These are phyloP conservation scores for Falco punctatus DNA, from an alignment of 2,113 vertebrate genomes.

Conservation along the genomic window DNA sequence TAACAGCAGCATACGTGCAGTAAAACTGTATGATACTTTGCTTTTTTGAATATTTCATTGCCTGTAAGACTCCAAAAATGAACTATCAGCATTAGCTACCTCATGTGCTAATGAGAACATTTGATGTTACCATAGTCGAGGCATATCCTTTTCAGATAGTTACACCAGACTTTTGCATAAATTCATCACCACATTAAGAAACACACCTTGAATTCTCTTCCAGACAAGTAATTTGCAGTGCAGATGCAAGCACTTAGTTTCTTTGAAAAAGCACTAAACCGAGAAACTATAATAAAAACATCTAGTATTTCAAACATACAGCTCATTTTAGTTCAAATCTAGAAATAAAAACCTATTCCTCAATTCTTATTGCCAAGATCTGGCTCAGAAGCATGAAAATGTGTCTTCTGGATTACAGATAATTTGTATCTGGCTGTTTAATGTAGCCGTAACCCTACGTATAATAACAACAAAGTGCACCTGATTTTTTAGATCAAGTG, in stretches of 20 bases:
- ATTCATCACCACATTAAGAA: not conserved
- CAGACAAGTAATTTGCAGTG: not conserved
- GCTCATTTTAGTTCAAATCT: not conserved
- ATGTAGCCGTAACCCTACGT: not conserved
- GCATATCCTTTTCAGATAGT: not conserved
- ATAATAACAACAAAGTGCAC: not conserved
- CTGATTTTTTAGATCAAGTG: not conserved
- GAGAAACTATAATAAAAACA: not conserved
- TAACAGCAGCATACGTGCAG: not conserved
- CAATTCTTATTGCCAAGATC: not conserved
- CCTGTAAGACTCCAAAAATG: not conserved
- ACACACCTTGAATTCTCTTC: not conserved
- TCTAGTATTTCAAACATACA: not conserved
- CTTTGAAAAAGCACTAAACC: not conserved
- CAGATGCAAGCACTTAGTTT: not conserved
- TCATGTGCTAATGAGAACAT: not conserved
- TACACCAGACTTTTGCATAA: not conserved
- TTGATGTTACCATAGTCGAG: accelerated
- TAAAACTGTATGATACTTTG: not conserved
- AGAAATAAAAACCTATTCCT: not conserved
- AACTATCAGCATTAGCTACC: not conserved
- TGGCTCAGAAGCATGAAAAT: not conserved
- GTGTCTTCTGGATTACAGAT: not conserved
- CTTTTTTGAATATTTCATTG: not conserved
- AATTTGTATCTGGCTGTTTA: not conserved